A percentile compares a stretch with the other conserved stretches of the same genome.
Conservation (phyloP, 2,113 vertebrate species). For the Aix galericulata region DNA sequence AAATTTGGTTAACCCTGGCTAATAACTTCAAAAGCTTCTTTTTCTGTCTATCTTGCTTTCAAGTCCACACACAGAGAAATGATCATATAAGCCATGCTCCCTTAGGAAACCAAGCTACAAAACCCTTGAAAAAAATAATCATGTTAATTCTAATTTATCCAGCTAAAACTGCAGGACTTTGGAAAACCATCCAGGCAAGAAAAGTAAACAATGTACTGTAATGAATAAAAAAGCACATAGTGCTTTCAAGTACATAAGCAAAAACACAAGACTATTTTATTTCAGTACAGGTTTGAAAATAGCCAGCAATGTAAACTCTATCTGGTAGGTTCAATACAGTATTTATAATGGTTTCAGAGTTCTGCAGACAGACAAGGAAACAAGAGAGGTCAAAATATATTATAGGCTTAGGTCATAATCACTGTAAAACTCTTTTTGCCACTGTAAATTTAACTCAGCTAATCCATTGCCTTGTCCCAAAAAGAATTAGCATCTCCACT, state of each 20-base stretch:
- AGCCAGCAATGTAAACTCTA: not conserved
- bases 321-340: not conserved
- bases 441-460: not conserved
- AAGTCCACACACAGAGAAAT: not conserved
- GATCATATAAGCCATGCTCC: not conserved
- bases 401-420: not conserved
- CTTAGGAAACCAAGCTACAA: not conserved
- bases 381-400: not conserved
- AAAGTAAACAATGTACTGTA: not conserved
- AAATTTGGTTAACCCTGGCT: not conserved
- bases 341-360: not conserved
- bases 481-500: not conserved
- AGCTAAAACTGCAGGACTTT: not conserved
- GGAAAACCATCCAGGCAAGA: not conserved
- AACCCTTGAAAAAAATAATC: not conserved
- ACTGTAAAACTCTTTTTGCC: not conserved
- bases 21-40: not conserved
- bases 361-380: not conserved
- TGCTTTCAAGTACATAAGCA: not conserved
- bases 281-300: not conserved
- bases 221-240: not conserved
- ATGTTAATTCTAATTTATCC: not conserved
- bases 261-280: not conserved
- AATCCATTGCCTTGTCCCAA: not conserved
- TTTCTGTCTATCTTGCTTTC: not conserved